Conservation (phyloP, 2,888 invertebrate species). For the Leptinotarsa rubiginosa region DNA sequence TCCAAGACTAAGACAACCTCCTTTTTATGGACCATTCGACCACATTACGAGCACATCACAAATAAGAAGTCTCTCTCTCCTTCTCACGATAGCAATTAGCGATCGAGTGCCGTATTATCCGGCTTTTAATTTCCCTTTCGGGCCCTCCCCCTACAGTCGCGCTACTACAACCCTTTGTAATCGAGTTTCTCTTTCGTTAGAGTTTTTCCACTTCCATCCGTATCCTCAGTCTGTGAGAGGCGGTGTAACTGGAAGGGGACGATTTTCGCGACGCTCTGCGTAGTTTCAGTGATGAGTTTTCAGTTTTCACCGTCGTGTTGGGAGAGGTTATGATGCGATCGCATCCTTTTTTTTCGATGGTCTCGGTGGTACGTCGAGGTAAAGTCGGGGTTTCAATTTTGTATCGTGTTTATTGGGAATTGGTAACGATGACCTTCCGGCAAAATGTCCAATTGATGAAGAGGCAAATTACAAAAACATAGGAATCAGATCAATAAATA, state of each 20-base stretch:
- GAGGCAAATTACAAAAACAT: too few species aligned
- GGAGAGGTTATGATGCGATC: slow-evolving; percentile 1
- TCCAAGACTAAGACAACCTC: slow-evolving; percentile 9
- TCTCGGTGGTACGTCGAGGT: not conserved
- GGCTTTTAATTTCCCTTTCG: slow-evolving; percentile 18
- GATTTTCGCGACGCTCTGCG: not conserved
- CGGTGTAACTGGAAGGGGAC: not conserved
- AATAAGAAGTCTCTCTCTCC: not conserved
- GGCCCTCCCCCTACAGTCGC: not conserved
- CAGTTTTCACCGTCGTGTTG: slow-evolving; percentile 12
- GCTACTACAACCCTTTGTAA: not conserved
- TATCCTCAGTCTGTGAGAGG: not conserved
- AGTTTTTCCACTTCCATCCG: slow-evolving; percentile 17
- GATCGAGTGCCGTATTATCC: slow-evolving; percentile 4
- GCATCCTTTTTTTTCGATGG: not conserved
- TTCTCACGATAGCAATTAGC: not conserved
- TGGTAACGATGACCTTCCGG: not conserved
- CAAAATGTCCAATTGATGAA: too few species aligned
- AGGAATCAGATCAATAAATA: too few species aligned
- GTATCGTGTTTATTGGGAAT: not conserved
- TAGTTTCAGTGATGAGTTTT: slow-evolving; percentile 6
- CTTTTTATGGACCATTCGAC: slow-evolving; percentile 5
- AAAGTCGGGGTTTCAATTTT: not conserved
- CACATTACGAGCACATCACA: slow-evolving; percentile 1
- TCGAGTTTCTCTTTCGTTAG: slow-evolving; percentile 17